phyloP scores from a whole-genome alignment of 1,140 invertebrate species.

The Orchesella cincta region DNA sequence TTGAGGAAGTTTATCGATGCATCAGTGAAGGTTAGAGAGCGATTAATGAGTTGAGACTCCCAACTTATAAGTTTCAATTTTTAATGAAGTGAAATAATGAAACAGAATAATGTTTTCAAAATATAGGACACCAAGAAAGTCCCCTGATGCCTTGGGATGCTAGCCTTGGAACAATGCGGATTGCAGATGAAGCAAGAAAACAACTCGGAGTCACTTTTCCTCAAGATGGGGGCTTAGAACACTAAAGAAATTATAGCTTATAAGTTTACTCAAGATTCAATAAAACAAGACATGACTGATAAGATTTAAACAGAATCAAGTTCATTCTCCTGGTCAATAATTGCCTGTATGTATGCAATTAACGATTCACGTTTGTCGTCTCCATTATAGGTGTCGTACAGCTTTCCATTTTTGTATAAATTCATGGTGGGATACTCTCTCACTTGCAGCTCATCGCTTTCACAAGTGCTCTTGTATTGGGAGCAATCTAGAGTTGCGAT shows the following conservation, averaged over 20 bases:
- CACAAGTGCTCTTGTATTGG: slow-evolving; percentile 66
- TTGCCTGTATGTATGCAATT: not conserved
- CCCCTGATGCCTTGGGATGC: slow-evolving; percentile 32
- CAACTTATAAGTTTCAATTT: too few species aligned
- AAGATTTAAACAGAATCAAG: too few species aligned
- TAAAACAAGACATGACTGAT: too few species aligned
- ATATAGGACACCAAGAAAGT: slow-evolving; percentile 38
- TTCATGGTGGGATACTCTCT: slow-evolving; percentile 46
- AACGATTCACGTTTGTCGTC: slow-evolving; percentile 31
- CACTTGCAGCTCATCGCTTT: slow-evolving; percentile 63
- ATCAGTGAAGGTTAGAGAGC: slow-evolving; percentile 62
- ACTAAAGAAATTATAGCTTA: too few species aligned
- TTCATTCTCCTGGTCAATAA: slow-evolving; percentile 11
- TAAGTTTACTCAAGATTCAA: too few species aligned
- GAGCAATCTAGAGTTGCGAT: slow-evolving; percentile 73
- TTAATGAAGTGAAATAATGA: too few species aligned
- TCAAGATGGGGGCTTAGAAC: slow-evolving; percentile 34
- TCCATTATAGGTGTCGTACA: slow-evolving; percentile 37
- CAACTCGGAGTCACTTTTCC: slow-evolving; percentile 35
- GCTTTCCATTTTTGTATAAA: slow-evolving; percentile 37
- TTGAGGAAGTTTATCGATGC: slow-evolving; percentile 69
- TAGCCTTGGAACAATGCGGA: slow-evolving; percentile 17
- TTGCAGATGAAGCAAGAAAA: slow-evolving; percentile 35
- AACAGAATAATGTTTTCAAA: not conserved
- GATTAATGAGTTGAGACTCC: not conserved